These are phyloP conservation scores for Andrena trimmerana DNA, from an alignment of 2,888 invertebrate genomes.

Conservation along the genomic window DNA sequence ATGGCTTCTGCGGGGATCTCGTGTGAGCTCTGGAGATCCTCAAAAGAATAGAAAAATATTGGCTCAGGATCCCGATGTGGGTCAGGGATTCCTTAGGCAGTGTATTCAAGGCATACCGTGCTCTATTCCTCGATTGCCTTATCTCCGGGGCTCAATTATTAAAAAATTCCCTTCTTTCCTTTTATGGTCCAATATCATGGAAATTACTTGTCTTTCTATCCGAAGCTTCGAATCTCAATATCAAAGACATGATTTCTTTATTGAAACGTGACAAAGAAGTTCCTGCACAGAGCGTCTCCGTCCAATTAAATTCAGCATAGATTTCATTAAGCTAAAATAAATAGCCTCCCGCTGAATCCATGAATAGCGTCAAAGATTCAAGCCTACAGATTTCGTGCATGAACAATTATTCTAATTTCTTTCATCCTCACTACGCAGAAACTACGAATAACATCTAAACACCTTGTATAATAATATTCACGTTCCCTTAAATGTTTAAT, in stretches of 20 bases:
- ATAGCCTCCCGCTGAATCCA: conserved; percentile 22
- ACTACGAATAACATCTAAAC: background rate
- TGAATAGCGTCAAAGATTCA: conserved; percentile 5
- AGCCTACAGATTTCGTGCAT: background rate
- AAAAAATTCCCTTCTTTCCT: conserved; percentile 77
- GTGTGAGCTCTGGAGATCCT: conserved; percentile 50
- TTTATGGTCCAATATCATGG: conserved; percentile 71
- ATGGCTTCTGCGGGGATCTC: conserved; percentile 52
- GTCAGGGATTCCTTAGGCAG: conserved; percentile 73
- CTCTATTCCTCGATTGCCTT: conserved; percentile 64
- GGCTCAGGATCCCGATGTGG: conserved; percentile 69
- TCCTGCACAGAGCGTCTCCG: conserved; percentile 24
- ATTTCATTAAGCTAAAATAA: conserved; percentile 52
- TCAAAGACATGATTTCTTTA: conserved; percentile 70
- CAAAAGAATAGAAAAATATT: conserved; percentile 73
- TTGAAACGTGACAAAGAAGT: conserved; percentile 58
- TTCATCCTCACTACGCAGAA: conserved; percentile 8
- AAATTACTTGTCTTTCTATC: conserved; percentile 72
- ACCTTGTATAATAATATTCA: background rate
- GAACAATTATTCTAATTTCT: conserved; percentile 29
- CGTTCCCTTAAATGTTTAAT: background rate
- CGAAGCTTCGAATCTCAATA: conserved; percentile 66
- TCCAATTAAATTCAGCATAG: conserved; percentile 60
- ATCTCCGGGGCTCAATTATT: conserved; percentile 72
- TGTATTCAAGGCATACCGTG: conserved; percentile 71